Evolutionary conservation across 2,113 vertebrate genomes (phyloP).

Genomic region (Phylloscopus trochilus): DNA sequence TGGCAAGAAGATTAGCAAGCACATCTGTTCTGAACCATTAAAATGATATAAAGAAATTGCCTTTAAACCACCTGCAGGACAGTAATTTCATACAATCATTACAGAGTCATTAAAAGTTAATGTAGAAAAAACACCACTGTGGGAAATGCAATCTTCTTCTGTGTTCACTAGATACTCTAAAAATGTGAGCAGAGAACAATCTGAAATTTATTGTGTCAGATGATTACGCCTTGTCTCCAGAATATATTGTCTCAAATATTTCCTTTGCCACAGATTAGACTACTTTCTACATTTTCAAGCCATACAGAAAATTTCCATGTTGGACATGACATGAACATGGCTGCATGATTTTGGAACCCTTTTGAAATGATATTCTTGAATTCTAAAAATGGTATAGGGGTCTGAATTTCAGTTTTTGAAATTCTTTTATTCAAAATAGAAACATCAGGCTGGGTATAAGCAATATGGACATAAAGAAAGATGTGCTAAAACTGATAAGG

Average conservation of each 20-base stretch:
- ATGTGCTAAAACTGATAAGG: neutral
- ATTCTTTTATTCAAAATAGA: neutral
- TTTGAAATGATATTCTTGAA: neutral
- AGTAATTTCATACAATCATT: conserved; percentile 27
- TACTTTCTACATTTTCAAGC: neutral
- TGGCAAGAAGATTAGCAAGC: conserved; percentile 26
- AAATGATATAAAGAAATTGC: conserved; percentile 51
- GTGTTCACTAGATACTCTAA: neutral
- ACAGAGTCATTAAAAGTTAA: conserved; percentile 46
- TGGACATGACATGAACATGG: neutral
- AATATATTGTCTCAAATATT: neutral
- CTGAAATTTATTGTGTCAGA: neutral
- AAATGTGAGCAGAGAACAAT: neutral
- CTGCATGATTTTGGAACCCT: neutral
- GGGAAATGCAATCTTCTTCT: neutral
- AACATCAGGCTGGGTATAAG: neutral
- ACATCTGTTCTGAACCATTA: conserved; percentile 54
- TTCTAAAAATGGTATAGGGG: neutral
- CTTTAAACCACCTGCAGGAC: conserved; percentile 54
- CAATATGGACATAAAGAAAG: neutral
- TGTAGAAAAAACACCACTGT: neutral
- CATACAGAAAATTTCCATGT: neutral
- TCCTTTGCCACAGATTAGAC: neutral
- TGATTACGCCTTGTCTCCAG: neutral
- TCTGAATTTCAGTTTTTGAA: neutral